Evolutionary conservation across 2,113 vertebrate genomes (phyloP).

Genomic region (Podilymbus podiceps): DNA sequence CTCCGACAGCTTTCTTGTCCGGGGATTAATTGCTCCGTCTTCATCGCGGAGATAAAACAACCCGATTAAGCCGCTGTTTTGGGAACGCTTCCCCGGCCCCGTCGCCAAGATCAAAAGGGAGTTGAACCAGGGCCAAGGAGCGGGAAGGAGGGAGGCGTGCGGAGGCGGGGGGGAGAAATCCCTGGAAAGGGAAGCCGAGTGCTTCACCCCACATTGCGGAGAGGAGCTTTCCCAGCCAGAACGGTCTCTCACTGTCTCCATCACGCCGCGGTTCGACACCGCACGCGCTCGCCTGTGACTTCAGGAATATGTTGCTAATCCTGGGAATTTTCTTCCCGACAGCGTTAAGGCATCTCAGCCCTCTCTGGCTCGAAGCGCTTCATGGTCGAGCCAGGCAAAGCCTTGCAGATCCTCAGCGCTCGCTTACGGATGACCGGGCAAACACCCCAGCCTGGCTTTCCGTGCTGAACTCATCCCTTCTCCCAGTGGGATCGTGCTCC

Average conservation of each 20-base stretch:
- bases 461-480: background rate
- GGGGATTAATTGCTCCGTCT: background rate
- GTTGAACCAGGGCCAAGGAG: background rate
- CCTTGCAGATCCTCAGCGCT: background rate
- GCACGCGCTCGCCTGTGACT: rapidly evolving
- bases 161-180: background rate
- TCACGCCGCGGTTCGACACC: rapidly evolving
- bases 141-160: background rate
- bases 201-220: rapidly evolving
- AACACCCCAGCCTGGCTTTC: background rate
- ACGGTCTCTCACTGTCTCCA: rapidly evolving
- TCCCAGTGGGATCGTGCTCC: background rate
- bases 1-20: background rate
- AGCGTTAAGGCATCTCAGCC: background rate
- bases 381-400: background rate
- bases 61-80: background rate
- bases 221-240: background rate
- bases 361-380: background rate
- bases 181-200: background rate
- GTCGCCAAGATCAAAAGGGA: background rate
- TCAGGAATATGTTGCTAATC: slow-evolving; percentile 31
- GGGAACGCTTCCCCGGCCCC: background rate
- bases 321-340: background rate
- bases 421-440: background rate
- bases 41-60: background rate